Conservation (phyloP, 2,113 vertebrate species). For the Psophia crepitans region DNA sequence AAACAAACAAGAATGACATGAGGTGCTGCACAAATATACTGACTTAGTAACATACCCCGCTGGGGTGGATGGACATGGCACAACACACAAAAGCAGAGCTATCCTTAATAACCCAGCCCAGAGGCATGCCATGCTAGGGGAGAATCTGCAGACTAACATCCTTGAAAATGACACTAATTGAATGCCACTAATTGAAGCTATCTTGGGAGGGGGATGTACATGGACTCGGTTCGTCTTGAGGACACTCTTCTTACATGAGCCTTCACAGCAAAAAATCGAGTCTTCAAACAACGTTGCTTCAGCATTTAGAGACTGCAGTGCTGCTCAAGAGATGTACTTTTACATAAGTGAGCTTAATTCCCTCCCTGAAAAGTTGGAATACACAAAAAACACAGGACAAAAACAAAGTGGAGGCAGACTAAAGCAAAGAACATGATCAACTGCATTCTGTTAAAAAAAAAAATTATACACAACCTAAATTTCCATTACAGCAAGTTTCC, state of each 20-base stretch:
- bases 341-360: background rate
- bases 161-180: background rate
- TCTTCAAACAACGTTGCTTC: background rate
- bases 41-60: background rate
- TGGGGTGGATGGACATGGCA: background rate
- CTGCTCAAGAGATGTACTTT: background rate
- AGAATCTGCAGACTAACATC: background rate
- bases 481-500: conserved; percentile 50
- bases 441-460: background rate
- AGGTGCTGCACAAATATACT: background rate
- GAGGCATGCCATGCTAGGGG: fast-evolving
- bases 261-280: background rate
- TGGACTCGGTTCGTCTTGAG: background rate
- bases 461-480: background rate
- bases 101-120: background rate
- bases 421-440: background rate
- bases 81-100: background rate
- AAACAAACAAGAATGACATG: conserved; percentile 1
- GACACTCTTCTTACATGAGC: background rate
- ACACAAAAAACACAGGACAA: background rate
- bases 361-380: background rate
- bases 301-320: background rate
- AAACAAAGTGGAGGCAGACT: background rate
- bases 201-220: background rate
- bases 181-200: background rate